Conservation (phyloP, 2,797 vertebrate species). For the Leontocebus nigricollis region DNA sequence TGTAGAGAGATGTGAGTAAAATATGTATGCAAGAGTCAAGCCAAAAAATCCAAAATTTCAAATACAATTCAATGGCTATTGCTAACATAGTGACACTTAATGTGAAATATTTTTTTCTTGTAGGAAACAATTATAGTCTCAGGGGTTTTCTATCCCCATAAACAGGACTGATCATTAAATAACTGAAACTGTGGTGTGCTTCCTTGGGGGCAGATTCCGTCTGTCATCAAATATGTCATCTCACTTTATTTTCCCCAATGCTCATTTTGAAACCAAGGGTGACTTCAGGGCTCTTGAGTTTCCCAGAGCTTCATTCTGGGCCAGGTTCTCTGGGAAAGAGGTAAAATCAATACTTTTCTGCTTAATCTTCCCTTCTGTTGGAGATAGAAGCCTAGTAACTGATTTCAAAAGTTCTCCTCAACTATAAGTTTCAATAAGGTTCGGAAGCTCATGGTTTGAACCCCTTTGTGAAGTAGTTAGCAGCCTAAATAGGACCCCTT, state of each 20-base stretch:
- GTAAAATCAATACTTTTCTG: not conserved
- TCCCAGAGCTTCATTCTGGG: not conserved
- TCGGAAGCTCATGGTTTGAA: not conserved
- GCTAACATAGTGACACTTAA: not conserved
- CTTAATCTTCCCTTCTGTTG: not conserved
- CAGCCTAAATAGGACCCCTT: rapidly evolving
- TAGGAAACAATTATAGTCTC: not conserved
- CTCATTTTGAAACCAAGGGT: not conserved
- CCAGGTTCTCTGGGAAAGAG: not conserved
- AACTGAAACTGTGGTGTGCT: not conserved
- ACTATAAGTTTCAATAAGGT: not conserved
- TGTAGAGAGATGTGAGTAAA: not conserved
- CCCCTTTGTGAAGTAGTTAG: rapidly evolving
- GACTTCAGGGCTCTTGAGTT: not conserved
- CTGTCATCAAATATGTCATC: not conserved
- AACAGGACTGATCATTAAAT: not conserved
- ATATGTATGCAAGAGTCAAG: not conserved
- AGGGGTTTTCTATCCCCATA: not conserved
- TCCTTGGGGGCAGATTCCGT: not conserved
- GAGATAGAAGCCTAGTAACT: not conserved
- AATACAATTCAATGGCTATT: not conserved
- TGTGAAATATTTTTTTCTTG: not conserved
- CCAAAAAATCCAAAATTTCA: not conserved
- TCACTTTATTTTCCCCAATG: not conserved
- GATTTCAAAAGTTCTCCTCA: not conserved